Conservation (phyloP, 1,140 invertebrate genomes). For the Trypoxylus dichotomus region DNA sequence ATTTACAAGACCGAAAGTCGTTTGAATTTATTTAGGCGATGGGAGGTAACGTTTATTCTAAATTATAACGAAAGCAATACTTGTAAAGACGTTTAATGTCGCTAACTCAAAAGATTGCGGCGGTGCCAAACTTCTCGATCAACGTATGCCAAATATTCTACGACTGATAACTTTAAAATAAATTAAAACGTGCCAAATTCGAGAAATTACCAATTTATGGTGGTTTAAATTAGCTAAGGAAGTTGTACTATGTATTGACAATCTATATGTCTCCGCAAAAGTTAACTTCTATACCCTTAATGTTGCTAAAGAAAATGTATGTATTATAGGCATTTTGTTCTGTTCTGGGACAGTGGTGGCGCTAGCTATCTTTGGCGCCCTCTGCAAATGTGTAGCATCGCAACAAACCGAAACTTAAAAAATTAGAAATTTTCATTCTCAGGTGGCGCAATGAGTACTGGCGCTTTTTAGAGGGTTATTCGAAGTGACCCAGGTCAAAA, state of each 20-base stretch:
- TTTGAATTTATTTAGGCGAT: neutral
- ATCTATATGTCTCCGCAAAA: slow-evolving; percentile 4
- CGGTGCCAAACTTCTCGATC: neutral
- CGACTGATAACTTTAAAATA: neutral
- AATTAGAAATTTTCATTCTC: too few relatives aligned
- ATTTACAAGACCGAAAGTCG: neutral
- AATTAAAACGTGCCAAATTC: neutral
- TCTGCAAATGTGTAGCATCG: too few relatives aligned
- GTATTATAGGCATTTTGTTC: too few relatives aligned
- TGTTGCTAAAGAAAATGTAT: too few relatives aligned
- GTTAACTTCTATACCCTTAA: too few relatives aligned
- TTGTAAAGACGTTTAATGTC: neutral
- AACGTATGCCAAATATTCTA: slow-evolving; percentile 25
- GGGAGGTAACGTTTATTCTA: slow-evolving; percentile 8
- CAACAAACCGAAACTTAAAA: too few relatives aligned
- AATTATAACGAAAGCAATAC: neutral
- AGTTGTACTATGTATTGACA: neutral
- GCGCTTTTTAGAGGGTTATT: too few relatives aligned
- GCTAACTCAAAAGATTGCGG: neutral
- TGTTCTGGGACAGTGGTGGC: too few relatives aligned
- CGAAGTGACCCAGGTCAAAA: too few relatives aligned
- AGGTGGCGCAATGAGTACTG: too few relatives aligned
- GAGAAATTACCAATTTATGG: neutral
- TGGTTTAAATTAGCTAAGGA: neutral
- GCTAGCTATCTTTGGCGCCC: too few relatives aligned